Percentiles rank a stretch among this genome's conserved stretches.
phyloP scores from a whole-genome alignment of 2,888 invertebrate species.

The Drosophila birchii region DNA sequence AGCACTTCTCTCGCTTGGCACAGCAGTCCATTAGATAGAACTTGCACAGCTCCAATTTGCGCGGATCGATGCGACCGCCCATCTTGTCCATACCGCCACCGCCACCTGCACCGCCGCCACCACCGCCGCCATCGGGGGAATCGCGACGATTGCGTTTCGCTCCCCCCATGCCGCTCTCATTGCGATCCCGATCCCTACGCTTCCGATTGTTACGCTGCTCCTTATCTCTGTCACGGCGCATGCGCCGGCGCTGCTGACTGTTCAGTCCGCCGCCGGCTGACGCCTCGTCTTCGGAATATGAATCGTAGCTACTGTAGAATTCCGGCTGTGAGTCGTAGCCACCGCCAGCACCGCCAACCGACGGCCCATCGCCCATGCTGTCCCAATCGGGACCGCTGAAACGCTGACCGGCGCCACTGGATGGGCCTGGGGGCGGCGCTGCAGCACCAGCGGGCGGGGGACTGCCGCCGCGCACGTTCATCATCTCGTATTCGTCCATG shows the following conservation, averaged over 20 bases:
- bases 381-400: constrained; percentile 54
- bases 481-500: constrained; percentile 89
- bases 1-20: constrained; percentile 96
- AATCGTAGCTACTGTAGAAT: constrained; percentile 86
- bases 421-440: neutral
- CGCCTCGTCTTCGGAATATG: constrained; percentile 83
- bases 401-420: constrained; percentile 8
- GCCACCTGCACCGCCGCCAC: constrained; percentile 68
- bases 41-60: constrained; percentile 97
- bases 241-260: constrained; percentile 84
- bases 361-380: constrained; percentile 65
- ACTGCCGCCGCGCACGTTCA: constrained; percentile 92
- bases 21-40: constrained; percentile 98
- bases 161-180: constrained; percentile 83
- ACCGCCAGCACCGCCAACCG: constrained; percentile 3
- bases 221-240: constrained; percentile 68
- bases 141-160: constrained; percentile 85
- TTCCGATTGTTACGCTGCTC: constrained; percentile 81
- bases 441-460: constrained; percentile 84
- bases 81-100: constrained; percentile 84
- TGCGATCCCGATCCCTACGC: constrained; percentile 85
- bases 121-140: constrained; percentile 85
- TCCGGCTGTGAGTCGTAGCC: constrained; percentile 86
- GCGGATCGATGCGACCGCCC: constrained; percentile 87
- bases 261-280: neutral